Evolutionary conservation across 92 coral and sea anemone species (phyloP), one percentile per base, ranked within the genome.

Genomic region (Porites evermanni): DNA sequence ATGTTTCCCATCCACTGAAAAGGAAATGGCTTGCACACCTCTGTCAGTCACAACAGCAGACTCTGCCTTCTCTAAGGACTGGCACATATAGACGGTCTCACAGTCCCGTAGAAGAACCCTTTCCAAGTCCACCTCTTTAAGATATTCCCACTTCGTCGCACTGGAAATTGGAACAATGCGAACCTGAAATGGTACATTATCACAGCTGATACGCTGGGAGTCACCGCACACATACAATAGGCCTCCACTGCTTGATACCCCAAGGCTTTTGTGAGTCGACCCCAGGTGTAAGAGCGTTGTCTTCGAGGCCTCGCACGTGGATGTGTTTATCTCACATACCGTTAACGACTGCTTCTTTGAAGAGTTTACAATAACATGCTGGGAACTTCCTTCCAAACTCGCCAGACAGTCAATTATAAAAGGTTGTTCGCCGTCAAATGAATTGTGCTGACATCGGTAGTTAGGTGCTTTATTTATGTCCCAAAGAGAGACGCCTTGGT

Each of bases 401-500:
- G 83, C 74, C 20, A 86, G 75, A 47, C 90, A 90, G 68, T 86
- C 87, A 13, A 90, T 77, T 38, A 9, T 54, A 38, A 70, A 80
- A 8, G 93, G 93, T 17, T 16, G 66, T 9, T 72, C 60, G 11
- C 38, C 69, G 24, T 47, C n/a, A n/a, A 81, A 70, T 12, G 78
- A 16, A 81, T 81, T 58, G 24, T 70, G 78, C 52, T 81, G 78
- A 19, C 56, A 81, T 19, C 32, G 70, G 56, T 18, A 10, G 21
- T 58, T 14, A 59, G 60, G 13, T 3, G 21, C 71, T 38, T 38
- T 3, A 19, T n/a, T 52, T 7, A 65, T 68, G 59, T 86, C 84
- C 93, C 90, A 90, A 10, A 90, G 79, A 18, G 93, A 80, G 44
- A 90, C 75, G 19, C 93, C 93, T 47, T 74, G 68, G 47, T 68